Conservation (phyloP, 2,113 vertebrate genomes). For the Onychostruthus taczanowskii region DNA sequence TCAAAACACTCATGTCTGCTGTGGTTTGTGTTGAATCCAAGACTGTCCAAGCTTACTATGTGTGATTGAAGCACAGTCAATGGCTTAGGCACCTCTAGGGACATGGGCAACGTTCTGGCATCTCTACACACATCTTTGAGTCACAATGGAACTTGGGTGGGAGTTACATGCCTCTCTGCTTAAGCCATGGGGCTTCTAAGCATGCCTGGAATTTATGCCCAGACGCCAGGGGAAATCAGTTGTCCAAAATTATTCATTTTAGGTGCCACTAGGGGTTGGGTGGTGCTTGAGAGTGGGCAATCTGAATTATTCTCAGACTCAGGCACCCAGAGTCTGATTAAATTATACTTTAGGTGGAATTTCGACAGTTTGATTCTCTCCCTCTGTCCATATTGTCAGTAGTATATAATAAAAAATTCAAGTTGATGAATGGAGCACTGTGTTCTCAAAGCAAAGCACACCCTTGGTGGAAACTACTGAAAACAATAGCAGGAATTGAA, state of each 20-base stretch:
- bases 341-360: background rate
- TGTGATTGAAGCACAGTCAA: background rate
- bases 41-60: background rate
- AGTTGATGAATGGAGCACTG: background rate
- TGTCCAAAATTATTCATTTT: background rate
- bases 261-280: background rate
- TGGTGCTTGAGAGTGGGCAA: background rate
- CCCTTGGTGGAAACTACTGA: slow-evolving; percentile 24
- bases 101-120: accelerated
- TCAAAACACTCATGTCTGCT: background rate
- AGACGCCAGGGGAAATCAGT: background rate
- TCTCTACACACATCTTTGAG: background rate
- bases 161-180: background rate
- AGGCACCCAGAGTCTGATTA: background rate
- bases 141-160: background rate
- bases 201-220: background rate
- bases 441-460: slow-evolving; percentile 5
- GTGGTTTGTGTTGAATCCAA: background rate
- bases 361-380: background rate
- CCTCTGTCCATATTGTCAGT: background rate
- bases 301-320: background rate
- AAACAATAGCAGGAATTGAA: slow-evolving; percentile 58
- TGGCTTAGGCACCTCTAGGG: background rate
- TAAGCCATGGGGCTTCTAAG: background rate
- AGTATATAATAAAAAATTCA: background rate